Evolutionary conservation across 2,888 invertebrate species (phyloP).

Genomic region (Sarcophaga variegata): DNA sequence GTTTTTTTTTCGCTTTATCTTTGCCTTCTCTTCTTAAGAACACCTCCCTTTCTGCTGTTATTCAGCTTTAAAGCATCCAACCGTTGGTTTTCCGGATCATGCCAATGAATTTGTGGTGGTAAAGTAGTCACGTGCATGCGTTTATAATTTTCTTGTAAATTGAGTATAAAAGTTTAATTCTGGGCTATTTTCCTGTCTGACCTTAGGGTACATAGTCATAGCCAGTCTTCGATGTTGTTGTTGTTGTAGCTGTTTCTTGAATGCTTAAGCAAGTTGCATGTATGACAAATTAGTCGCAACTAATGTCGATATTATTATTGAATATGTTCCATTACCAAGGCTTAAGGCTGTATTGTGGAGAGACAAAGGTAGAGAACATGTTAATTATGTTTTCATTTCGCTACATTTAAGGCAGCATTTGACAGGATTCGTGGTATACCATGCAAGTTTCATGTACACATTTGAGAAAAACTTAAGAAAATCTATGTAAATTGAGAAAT

Average conservation of each 20-base stretch:
- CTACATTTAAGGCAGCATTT: too few relatives aligned
- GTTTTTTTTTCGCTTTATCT: background rate
- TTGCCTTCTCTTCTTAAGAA: background rate
- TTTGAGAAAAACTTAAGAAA: too few relatives aligned
- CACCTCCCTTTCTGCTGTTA: too few relatives aligned
- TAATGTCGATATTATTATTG: conserved; percentile 44
- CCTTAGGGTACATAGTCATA: conserved; percentile 24
- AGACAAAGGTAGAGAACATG: conserved; percentile 29
- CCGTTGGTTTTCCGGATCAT: background rate
- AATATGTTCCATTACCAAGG: background rate
- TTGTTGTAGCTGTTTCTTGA: background rate
- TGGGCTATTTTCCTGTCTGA: conserved; percentile 58
- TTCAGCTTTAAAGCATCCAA: too few relatives aligned
- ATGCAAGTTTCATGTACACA: too few relatives aligned
- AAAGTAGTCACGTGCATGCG: conserved; percentile 49
- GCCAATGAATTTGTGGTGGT: background rate
- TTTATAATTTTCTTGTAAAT: conserved; percentile 55
- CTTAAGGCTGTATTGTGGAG: background rate
- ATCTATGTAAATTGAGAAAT: too few relatives aligned
- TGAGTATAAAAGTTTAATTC: conserved; percentile 61
- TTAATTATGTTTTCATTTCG: conserved; percentile 14
- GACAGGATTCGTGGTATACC: too few relatives aligned
- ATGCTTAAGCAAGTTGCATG: conserved; percentile 45
- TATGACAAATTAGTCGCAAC: conserved; percentile 57
- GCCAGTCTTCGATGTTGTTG: background rate